Base-by-base conservation (phyloP, 2,888 invertebrate species). In the Oligia strigilis region DNA sequence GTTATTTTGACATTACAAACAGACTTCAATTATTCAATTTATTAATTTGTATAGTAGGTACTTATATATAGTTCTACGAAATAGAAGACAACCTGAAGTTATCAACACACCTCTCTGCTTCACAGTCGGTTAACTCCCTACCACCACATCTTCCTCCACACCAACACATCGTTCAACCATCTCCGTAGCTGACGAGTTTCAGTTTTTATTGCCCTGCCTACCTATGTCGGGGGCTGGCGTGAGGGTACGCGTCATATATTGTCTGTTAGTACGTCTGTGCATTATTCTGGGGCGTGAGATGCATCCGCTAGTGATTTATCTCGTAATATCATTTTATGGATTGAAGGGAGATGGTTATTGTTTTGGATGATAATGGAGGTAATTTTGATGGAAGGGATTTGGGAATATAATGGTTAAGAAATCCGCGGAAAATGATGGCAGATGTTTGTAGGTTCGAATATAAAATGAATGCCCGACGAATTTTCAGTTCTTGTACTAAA, bases 131-230 rank as follows among this genome's bases (percentile, higher is more conserved):
- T 60, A 81, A 40, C 23, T 64, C 4, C 62, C 19, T 55, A 2
- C 75, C 64, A 74, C 60, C 78, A 4, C 55, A 55, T 71, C 62
- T 71, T 74, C 40, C 23, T 36, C 43, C 46, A 52, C 70, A 52
- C 19, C 5, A 43, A 64, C 80, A 29, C 77, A 87, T 87, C 85
- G 78, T 84, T 85, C 86, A 79, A 4, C 60, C 65, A 69, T 82
- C 74, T 82, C 62, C 67, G 65, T 64, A 60, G 93, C 86, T 94
- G 94, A 95, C 93, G 94, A 94, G 93, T 92, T 92, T 90, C 92
- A 91, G 91, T 94, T 95, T 94, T 95, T 95, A 95, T 94, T 94
- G 92, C 93, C 80, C 89, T 90, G 90, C 91, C 92, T 91, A 92
- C 93, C 92, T 90, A 92, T 92, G 92, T 91, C 80, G 88, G 87